phyloP scores from a whole-genome alignment of 2,113 vertebrate genomes.

The Ahaetulla prasina region DNA sequence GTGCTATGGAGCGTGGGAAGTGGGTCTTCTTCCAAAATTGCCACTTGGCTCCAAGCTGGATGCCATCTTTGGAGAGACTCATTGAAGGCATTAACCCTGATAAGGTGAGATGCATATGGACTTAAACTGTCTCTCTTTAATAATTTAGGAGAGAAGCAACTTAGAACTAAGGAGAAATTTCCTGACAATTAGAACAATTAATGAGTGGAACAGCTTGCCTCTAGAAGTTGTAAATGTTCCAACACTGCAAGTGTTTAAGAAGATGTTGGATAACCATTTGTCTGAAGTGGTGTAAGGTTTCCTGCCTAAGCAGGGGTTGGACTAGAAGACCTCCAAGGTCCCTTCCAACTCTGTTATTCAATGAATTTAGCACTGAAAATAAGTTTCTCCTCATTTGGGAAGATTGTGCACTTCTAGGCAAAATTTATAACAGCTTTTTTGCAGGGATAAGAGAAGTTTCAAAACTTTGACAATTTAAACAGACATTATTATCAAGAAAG shows the following conservation, averaged over 20 bases:
- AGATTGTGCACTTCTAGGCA: neutral
- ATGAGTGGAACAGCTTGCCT: too few relatives aligned
- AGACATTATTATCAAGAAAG: neutral
- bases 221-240: too few relatives aligned
- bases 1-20: conserved; percentile 83
- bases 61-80: conserved; percentile 86
- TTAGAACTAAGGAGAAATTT: too few relatives aligned
- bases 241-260: too few relatives aligned
- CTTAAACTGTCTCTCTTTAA: neutral
- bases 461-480: neutral
- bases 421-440: neutral
- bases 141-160: neutral
- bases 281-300: too few relatives aligned
- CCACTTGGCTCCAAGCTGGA: conserved; percentile 93
- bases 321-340: too few relatives aligned
- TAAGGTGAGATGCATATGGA: conserved; percentile 67
- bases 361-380: neutral
- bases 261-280: too few relatives aligned
- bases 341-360: too few relatives aligned
- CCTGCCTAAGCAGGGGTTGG: too few relatives aligned
- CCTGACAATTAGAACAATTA: too few relatives aligned
- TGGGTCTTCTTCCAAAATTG: conserved; percentile 98
- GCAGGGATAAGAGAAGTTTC: neutral
- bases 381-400: neutral
- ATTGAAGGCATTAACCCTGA: conserved; percentile 79